Evolutionary conservation across 1,140 invertebrate species (phyloP), one percentile per base, ranked within the genome.

Genomic region (Pseudomyrmex sp.): DNA sequence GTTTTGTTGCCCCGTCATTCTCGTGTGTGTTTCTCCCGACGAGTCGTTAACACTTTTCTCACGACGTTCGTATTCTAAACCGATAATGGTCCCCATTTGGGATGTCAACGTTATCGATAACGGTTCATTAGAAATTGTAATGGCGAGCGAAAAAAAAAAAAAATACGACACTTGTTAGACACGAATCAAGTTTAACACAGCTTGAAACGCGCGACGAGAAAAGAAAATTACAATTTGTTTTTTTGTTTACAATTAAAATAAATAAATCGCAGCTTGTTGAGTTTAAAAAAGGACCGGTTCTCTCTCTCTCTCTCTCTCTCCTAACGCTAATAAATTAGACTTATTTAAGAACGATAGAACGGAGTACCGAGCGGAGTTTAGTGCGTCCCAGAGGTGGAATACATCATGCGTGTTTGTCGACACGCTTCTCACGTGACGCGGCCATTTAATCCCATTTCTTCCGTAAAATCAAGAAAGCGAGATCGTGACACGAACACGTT

Each of bases 401-500:
- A 26, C 5, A 35, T 72, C 15, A 72, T 44, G 66, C 66, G 35
- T 48, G 75, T 23, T 26, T 35, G 44, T 35, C 54, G 76, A 26
- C 54, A 62, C 12, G 66, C 59, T 80, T 80, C 66, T 80, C 68
- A 58, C 54, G 44, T 72, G 66, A 80, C 56, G 59, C 46, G 76
- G 59, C 35, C 56, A 70, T 80, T 80, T 20, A 80, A 80, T 80
- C 59, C 15, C 76, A 70, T 80, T 59, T 48, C 54, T 80, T 80
- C 44, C 20, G 23, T 20, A 59, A 82, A 73, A 82, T 82, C 80
- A 46, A 59, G 2, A 76, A 59, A 65, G 48, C 80, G 48, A 82
- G 70, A 35, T 35, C 66, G 70, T 77, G 72, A 65, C 80, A 13
- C 35, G 72, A 63, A 18, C 58, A 73, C 58, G 48, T 5, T 35